Evolutionary conservation across 2,113 vertebrate species (phyloP), one percentile per base, ranked within the genome.

Genomic region (Glareola pratincola): DNA sequence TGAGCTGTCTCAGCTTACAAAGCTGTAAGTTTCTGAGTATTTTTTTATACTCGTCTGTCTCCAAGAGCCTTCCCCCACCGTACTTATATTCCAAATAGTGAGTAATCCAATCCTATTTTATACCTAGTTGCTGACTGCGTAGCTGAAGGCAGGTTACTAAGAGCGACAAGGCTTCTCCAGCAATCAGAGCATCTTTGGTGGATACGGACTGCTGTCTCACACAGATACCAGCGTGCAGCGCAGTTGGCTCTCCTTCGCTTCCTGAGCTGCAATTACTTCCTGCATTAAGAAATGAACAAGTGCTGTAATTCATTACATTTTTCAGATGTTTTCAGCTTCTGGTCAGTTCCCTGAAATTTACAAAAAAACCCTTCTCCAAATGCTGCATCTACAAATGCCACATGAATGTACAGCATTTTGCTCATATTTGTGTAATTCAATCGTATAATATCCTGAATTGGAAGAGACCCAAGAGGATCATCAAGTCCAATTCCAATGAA

Each of bases 221-320:
- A 68, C 99, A 99, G 97, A 99, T 99, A 57, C 99, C 99, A 10
- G 99, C 99, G 6, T 99, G 99, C 92, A 99, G 95, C 0, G 99
- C 99, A 12, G 98, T 99, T 4, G 98, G 97, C 66, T 99, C 99
- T 6, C 99, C 99, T 95, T 99, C 99, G 3, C 99, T 99, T 96
- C 99, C 99, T 30, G 99, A 99, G 95, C 99, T 99, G 98, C 99
- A 99, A 82, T 99, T 99, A 95, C 99, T 99, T 91, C 99, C 99
- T 99, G 97, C 66, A 93, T 86, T 21, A 76, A 80, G 87, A 57
- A 88, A 82, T 4, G 6, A 90, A 93, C 10, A 88, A 83, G 2
- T n/a, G 30, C 20, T 72, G 24, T 41, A 66, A 96, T 27, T 20
- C 10, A 66, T n/a, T 36, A 26, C 3, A 19, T 45, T 88, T 45